These are phyloP conservation scores for Sebastes aleutianus DNA, from an alignment of 2,797 vertebrate genomes.

Conservation along the genomic window DNA sequence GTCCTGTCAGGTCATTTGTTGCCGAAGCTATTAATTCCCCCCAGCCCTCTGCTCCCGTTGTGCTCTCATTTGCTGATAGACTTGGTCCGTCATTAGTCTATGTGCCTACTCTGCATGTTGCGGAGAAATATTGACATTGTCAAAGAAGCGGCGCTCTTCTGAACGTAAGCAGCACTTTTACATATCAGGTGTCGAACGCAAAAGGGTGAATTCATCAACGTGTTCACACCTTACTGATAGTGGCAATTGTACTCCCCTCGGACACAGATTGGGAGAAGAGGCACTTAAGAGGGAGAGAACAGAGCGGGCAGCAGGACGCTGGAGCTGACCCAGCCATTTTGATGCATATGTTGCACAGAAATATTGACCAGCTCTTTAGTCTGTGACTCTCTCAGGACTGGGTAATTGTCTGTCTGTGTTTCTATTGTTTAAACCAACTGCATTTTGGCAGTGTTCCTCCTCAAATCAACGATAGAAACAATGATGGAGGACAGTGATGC, in stretches of 20 bases:
- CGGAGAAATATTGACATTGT: conserved; percentile 77
- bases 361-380: conserved; percentile 86
- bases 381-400: conserved; percentile 76
- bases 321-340: conserved; percentile 79
- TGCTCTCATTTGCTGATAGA: conserved; percentile 76
- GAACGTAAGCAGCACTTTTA: conserved; percentile 64
- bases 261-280: conserved; percentile 63
- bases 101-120: conserved; percentile 77
- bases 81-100: conserved; percentile 70
- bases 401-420: conserved; percentile 83
- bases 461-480: conserved; percentile 71
- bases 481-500: conserved; percentile 63
- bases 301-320: conserved; percentile 55
- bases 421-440: conserved; percentile 83
- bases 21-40: conserved; percentile 68
- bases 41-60: conserved; percentile 64
- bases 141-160: conserved; percentile 59
- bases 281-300: conserved; percentile 61
- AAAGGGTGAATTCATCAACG: conserved; percentile 72
- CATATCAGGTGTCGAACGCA: conserved; percentile 71
- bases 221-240: conserved; percentile 67
- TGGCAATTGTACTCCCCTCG: conserved; percentile 54
- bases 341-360: conserved; percentile 78
- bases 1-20: conserved; percentile 78
- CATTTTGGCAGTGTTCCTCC: conserved; percentile 73